Evolutionary conservation across 2,113 vertebrate genomes (phyloP).

Genomic region (Onychostoma macrolepis): DNA sequence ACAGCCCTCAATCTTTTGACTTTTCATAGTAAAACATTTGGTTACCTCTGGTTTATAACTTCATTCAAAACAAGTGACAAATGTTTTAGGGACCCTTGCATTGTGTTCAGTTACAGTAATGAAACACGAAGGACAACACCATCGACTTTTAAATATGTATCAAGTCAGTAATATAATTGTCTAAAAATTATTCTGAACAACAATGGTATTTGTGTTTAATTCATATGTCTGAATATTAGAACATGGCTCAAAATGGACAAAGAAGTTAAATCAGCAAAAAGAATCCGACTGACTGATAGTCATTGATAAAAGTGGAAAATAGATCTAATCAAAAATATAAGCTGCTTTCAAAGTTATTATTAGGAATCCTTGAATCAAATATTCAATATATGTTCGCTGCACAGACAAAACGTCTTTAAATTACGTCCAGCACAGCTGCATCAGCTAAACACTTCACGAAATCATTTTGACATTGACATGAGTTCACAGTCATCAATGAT

Average conservation of each 20-base stretch:
- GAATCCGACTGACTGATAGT: not conserved
- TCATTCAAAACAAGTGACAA: not conserved
- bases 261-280: not conserved
- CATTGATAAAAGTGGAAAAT: not conserved
- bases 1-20: not conserved
- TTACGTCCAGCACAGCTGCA: not conserved
- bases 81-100: not conserved
- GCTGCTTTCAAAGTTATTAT: not conserved
- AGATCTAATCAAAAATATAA: not conserved
- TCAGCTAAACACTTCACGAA: not conserved
- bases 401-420: not conserved
- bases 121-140: not conserved
- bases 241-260: not conserved
- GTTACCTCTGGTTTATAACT: not conserved
- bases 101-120: not conserved
- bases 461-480: constrained; percentile 45
- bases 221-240: not conserved
- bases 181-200: not conserved
- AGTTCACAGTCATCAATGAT: not conserved
- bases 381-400: not conserved
- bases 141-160: not conserved
- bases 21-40: not conserved
- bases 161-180: not conserved
- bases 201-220: not conserved
- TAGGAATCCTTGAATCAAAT: not conserved